Conservation (phyloP, 2,888 invertebrate genomes). For the Altica lythri region DNA sequence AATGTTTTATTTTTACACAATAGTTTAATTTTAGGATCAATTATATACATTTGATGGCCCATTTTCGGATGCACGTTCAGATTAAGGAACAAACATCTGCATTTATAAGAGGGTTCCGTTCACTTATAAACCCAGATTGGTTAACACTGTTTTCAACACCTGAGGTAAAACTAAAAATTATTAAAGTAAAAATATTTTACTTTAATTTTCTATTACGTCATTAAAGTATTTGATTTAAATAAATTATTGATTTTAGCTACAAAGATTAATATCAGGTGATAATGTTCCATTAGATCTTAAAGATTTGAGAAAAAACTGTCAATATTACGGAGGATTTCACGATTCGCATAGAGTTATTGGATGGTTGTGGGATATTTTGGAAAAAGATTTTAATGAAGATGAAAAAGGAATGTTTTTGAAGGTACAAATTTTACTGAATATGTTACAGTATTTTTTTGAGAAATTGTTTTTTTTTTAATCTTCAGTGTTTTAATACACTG, state of each 20-base stretch:
- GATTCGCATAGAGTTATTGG: conserved; percentile 95
- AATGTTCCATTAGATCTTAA: conserved; percentile 89
- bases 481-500: too few species aligned
- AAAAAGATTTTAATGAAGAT: conserved; percentile 89
- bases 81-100: conserved; percentile 96
- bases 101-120: conserved; percentile 94
- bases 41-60: conserved; percentile 98
- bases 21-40: conserved; percentile 78
- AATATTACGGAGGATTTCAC: conserved; percentile 99
- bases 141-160: conserved; percentile 92
- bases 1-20: too few species aligned
- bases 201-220: too few species aligned
- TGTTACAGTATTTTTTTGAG: too few species aligned
- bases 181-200: conserved; percentile 24
- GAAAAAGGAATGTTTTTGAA: conserved; percentile 95
- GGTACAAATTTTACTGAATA: conserved; percentile 57
- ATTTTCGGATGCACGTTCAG: conserved; percentile 97
- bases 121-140: conserved; percentile 95
- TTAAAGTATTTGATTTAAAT: too few species aligned
- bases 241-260: conserved; percentile 70
- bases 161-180: too few species aligned
- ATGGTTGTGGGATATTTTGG: conserved; percentile 98
- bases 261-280: conserved; percentile 94
- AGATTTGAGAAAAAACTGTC: conserved; percentile 88
- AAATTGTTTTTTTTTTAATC: too few species aligned